Conservation (phyloP, 2,888 invertebrate genomes). For the Stegophylla sp. region DNA sequence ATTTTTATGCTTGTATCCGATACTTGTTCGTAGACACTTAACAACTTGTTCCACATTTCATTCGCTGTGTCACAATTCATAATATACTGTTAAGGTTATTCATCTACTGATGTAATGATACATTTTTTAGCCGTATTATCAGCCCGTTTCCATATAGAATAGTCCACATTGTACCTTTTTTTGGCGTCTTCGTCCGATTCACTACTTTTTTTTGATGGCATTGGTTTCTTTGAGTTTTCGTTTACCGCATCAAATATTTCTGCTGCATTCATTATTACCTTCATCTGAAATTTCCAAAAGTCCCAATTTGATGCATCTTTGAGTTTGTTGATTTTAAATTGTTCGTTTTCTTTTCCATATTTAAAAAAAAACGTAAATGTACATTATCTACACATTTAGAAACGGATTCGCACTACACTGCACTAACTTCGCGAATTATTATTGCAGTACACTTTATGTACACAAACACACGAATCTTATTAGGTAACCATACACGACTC, state of each 20-base stretch:
- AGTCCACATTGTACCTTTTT: not conserved
- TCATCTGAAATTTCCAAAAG: no score
- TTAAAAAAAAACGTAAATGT: no score
- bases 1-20: not conserved
- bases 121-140: not conserved
- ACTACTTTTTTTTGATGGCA: not conserved
- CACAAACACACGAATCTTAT: no score
- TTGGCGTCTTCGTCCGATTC: not conserved
- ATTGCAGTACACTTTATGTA: no score
- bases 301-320: no score
- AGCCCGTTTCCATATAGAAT: not conserved
- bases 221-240: not conserved
- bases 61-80: constrained; percentile 19
- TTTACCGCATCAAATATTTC: not conserved
- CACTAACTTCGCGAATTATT: no score
- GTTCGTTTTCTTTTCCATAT: no score
- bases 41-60: not conserved
- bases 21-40: not conserved
- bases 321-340: no score
- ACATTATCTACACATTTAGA: no score
- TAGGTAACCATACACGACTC: no score
- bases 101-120: constrained; percentile 1
- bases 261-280: not conserved
- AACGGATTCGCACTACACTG: no score
- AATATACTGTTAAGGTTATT: not conserved